Percentiles rank a stretch among this genome's conserved stretches.
These are phyloP conservation scores for Drosophila athabasca DNA, from an alignment of 1,140 invertebrate species.

Conservation along the genomic window DNA sequence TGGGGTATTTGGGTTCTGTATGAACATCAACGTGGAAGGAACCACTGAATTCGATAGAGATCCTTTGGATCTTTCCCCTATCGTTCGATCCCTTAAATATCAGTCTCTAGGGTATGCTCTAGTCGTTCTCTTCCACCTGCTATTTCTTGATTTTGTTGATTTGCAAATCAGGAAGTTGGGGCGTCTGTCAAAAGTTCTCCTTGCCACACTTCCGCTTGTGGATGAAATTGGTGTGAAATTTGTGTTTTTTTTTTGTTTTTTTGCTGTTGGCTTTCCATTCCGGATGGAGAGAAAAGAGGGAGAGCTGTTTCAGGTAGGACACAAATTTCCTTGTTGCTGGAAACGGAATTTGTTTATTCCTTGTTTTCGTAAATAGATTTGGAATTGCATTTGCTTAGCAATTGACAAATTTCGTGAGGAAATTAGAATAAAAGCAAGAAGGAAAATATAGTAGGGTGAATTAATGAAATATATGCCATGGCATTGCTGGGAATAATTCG, in stretches of 20 bases:
- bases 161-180: conserved; percentile 28
- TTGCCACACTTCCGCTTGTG: neutral
- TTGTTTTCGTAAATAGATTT: conserved; percentile 42
- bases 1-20: no score
- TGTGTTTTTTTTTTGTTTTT: no score
- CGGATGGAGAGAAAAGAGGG: neutral
- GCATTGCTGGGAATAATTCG: neutral
- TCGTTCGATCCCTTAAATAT: no score
- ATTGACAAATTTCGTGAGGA: conserved; percentile 29
- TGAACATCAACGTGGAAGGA: no score
- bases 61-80: no score
- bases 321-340: conserved; percentile 36
- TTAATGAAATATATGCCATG: neutral
- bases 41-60: no score
- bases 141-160: conserved; percentile 4
- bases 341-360: conserved; percentile 22
- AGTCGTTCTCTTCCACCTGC: neutral
- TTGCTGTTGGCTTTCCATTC: neutral
- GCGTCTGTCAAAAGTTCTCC: conserved; percentile 17
- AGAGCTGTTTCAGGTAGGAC: conserved; percentile 24
- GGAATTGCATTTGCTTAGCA: conserved; percentile 28
- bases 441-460: neutral
- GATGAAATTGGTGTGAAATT: conserved; percentile 47
- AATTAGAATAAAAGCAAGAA: conserved; percentile 29
- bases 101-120: no score